Conservation (phyloP, 2,797 vertebrate genomes). For the Enoplosus armatus region DNA sequence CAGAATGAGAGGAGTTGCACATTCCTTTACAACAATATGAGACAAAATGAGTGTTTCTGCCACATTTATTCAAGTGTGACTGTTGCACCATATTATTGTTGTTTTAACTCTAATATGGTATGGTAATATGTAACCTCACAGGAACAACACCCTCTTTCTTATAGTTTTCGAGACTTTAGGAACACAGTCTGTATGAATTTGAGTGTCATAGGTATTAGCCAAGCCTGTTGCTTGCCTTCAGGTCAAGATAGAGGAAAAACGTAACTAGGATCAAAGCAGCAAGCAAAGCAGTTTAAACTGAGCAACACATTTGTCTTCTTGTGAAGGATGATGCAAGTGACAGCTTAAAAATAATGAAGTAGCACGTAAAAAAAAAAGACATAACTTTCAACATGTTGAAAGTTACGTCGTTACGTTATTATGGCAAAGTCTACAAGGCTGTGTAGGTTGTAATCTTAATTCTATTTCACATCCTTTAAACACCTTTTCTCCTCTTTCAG, state of each 20-base stretch:
- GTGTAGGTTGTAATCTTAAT: not conserved
- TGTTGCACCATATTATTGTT: not conserved
- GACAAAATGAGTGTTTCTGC: not conserved
- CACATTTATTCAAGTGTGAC: not conserved
- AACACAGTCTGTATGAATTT: not conserved
- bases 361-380: not conserved
- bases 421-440: not conserved
- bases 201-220: not conserved
- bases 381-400: not conserved
- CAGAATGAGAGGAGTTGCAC: not conserved
- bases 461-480: not conserved
- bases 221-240: not conserved
- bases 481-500: not conserved
- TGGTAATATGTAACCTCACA: not conserved
- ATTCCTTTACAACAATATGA: not conserved
- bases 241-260: not conserved
- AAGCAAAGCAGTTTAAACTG: not conserved
- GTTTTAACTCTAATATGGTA: not conserved
- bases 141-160: not conserved
- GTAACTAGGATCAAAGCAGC: not conserved
- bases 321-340: not conserved
- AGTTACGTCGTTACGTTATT: not conserved
- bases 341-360: no score
- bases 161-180: no score
- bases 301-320: not conserved